Evolutionary conservation across 2,797 vertebrate species (phyloP).

Genomic region (Kryptolebias ocellatus): DNA sequence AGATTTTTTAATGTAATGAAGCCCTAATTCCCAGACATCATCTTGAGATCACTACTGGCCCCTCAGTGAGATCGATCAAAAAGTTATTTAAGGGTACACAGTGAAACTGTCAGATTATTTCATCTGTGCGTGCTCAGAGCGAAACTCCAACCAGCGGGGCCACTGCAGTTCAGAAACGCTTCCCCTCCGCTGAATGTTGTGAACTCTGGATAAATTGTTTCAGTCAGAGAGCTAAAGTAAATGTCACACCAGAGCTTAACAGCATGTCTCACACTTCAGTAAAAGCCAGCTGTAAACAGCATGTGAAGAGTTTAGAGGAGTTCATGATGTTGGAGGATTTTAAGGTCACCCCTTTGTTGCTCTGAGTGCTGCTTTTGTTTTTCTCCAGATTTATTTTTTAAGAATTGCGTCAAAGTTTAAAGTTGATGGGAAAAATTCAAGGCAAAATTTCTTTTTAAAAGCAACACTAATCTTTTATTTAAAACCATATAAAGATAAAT

Average conservation of each 20-base stretch:
- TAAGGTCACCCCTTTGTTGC: conserved; percentile 16
- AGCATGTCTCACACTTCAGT: conserved; percentile 28
- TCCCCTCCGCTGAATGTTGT: conserved; percentile 27
- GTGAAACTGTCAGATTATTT: conserved; percentile 52
- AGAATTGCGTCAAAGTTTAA: conserved; percentile 29
- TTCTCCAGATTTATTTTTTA: conserved; percentile 1
- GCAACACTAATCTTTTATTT: background rate
- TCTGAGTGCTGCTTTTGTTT: conserved; percentile 28
- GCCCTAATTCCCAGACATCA: conserved; percentile 40
- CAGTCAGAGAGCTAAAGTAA: conserved; percentile 28
- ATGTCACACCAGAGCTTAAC: conserved; percentile 31
- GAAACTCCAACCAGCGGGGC: conserved; percentile 15
- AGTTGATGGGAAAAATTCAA: conserved; percentile 23
- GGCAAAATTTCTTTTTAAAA: conserved; percentile 41
- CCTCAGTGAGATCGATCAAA: conserved; percentile 43
- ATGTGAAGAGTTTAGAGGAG: conserved; percentile 30
- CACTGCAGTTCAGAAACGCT: conserved; percentile 17
- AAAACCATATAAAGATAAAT: background rate
- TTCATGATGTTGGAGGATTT: conserved; percentile 26
- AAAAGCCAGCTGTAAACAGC: conserved; percentile 44
- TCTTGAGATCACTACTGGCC: conserved; percentile 34
- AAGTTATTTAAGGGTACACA: conserved; percentile 34
- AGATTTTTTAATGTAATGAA: conserved; percentile 61
- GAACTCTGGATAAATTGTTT: conserved; percentile 48
- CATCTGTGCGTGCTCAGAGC: conserved; percentile 17